Evolutionary conservation across 2,797 vertebrate genomes (phyloP).

Genomic region (Coracias cyanogaster): DNA sequence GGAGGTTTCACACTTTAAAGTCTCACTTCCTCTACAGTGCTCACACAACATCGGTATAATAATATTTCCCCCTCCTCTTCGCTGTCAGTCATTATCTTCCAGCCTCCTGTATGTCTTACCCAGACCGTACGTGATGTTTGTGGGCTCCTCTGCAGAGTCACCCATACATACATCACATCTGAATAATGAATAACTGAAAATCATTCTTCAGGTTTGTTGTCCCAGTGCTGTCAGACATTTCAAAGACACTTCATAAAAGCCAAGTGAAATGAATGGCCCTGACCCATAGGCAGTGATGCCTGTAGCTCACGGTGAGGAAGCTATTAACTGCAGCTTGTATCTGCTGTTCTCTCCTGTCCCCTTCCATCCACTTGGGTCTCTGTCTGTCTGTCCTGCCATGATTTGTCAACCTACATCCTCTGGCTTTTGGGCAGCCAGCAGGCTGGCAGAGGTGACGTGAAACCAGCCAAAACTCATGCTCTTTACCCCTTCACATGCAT

Average conservation of each 20-base stretch:
- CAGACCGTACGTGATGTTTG: background rate
- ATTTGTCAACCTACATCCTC: background rate
- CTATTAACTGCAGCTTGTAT: background rate
- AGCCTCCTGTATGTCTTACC: background rate
- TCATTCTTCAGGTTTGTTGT: background rate
- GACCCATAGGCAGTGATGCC: background rate
- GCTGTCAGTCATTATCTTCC: background rate
- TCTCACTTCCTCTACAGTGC: conserved; percentile 5
- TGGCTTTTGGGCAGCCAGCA: background rate
- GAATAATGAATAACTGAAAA: background rate
- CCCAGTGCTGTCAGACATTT: background rate
- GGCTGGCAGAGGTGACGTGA: background rate
- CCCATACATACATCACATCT: background rate
- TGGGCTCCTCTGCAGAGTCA: background rate
- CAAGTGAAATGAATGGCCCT: background rate
- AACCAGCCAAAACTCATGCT: background rate
- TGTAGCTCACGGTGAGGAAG: background rate
- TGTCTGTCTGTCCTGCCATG: background rate
- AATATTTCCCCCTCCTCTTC: background rate
- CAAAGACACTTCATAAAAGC: background rate
- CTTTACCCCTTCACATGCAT: background rate
- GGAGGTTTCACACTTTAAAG: conserved; percentile 34
- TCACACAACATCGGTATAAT: background rate
- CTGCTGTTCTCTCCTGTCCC: background rate
- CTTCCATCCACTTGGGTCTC: background rate